Conservation (phyloP, 2,113 vertebrate species). For the Melanocharis versteri region DNA sequence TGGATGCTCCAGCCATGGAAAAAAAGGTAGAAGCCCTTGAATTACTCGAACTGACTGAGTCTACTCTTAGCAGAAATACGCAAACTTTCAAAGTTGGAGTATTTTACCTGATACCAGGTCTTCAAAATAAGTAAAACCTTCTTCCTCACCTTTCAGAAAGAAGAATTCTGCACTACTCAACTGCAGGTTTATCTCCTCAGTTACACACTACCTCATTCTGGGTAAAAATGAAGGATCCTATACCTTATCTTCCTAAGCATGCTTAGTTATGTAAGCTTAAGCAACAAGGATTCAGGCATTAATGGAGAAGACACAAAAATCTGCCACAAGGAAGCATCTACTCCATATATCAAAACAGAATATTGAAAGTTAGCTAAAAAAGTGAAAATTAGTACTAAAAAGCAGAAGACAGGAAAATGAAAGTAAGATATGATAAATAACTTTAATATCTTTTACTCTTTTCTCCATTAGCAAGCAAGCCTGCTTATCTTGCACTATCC, state of each 20-base stretch:
- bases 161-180: neutral
- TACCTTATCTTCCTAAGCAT: neutral
- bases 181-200: neutral
- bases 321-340: neutral
- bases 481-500: neutral
- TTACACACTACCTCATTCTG: accelerated
- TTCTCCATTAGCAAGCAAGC: neutral
- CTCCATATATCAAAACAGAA: neutral
- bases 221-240: accelerated
- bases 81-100: neutral
- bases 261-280: neutral
- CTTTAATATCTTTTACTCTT: neutral
- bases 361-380: neutral
- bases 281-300: neutral
- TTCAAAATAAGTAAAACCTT: neutral
- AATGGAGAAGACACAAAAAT: neutral
- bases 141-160: neutral
- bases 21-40: neutral
- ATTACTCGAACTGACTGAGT: accelerated
- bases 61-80: neutral
- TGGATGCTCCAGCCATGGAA: neutral
- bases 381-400: neutral
- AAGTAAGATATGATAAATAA: neutral
- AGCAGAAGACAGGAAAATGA: neutral
- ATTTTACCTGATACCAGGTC: neutral